These are phyloP conservation scores for Lagocephalus sceleratus DNA, from an alignment of 2,797 vertebrate species.

Conservation along the genomic window DNA sequence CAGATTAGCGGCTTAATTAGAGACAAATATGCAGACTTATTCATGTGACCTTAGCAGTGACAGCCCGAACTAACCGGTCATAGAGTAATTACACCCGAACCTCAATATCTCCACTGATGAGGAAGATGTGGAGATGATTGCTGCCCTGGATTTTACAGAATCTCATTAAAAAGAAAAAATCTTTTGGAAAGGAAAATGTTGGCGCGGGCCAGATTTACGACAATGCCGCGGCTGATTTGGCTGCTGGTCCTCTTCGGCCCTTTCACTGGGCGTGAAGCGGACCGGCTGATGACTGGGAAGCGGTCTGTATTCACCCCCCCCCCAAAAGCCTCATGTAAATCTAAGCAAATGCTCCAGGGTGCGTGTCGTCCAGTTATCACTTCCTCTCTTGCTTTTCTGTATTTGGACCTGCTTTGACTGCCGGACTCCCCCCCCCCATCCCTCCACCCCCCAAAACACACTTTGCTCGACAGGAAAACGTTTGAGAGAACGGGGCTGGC, in stretches of 20 bases:
- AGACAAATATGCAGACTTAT: slow-evolving; percentile 72
- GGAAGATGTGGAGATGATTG: slow-evolving; percentile 52
- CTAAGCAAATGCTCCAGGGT: slow-evolving; percentile 40
- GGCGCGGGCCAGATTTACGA: slow-evolving; percentile 38
- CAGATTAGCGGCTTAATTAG: slow-evolving; percentile 74
- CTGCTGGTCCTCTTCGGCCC: not conserved
- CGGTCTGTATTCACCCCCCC: slow-evolving; percentile 14
- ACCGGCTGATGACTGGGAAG: slow-evolving; percentile 12
- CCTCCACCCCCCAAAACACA: not conserved
- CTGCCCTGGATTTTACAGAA: slow-evolving; percentile 36
- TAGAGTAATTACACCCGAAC: slow-evolving; percentile 68
- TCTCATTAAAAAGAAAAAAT: slow-evolving; percentile 23
- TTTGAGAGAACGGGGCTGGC: too few relatives aligned
- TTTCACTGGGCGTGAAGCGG: too few relatives aligned
- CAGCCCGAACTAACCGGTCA: slow-evolving; percentile 65
- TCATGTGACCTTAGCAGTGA: slow-evolving; percentile 70
- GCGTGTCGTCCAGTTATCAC: slow-evolving; percentile 23
- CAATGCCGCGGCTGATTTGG: slow-evolving; percentile 2
- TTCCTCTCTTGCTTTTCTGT: slow-evolving; percentile 8
- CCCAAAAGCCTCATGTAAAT: slow-evolving; percentile 51
- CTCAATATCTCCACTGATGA: slow-evolving; percentile 54
- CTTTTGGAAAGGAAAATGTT: slow-evolving; percentile 15
- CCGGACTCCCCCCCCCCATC: not conserved
- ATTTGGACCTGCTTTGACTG: slow-evolving; percentile 30
- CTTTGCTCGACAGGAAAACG: not conserved